These are phyloP conservation scores for Cantharis rufa DNA, from an alignment of 2,888 invertebrate species.

Conservation along the genomic window DNA sequence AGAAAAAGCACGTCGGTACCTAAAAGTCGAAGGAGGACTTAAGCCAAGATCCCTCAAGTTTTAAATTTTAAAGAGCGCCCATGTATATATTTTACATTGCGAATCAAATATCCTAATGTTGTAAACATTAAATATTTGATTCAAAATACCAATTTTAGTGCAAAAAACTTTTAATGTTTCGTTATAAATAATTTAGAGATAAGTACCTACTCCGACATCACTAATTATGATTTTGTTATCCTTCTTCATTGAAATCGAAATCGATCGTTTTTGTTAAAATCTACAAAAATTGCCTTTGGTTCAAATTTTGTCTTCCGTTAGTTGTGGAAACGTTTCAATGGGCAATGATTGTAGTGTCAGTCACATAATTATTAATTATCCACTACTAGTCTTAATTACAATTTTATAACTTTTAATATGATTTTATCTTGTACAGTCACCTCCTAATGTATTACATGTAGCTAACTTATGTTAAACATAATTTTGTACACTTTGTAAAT, in stretches of 20 bases:
- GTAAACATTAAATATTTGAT: constrained; percentile 1
- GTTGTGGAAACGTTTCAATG: not conserved
- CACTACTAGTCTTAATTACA: not conserved
- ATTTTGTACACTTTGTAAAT: constrained; percentile 2
- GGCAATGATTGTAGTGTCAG: not conserved
- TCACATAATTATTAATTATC: not conserved
- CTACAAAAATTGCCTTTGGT: not conserved
- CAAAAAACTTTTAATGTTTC: constrained; percentile 11
- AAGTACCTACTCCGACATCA: not conserved
- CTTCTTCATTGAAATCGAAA: not conserved
- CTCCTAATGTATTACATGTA: not conserved
- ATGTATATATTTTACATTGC: constrained; percentile 20
- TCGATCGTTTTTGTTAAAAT: not conserved
- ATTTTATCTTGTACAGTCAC: constrained; percentile 1
- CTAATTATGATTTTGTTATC: not conserved
- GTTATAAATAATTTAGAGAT: not conserved
- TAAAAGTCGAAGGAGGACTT: constrained; percentile 67
- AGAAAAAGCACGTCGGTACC: constrained; percentile 77
- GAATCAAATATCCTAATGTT: not conserved
- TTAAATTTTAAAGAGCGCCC: constrained; percentile 46
- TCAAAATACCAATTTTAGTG: constrained; percentile 27
- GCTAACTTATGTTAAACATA: not conserved
- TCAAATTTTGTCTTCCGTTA: not conserved
- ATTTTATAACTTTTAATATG: not conserved
- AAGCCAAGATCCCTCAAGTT: constrained; percentile 82